Conservation (phyloP, 2,797 vertebrate genomes). For the Knipowitschia caucasica region DNA sequence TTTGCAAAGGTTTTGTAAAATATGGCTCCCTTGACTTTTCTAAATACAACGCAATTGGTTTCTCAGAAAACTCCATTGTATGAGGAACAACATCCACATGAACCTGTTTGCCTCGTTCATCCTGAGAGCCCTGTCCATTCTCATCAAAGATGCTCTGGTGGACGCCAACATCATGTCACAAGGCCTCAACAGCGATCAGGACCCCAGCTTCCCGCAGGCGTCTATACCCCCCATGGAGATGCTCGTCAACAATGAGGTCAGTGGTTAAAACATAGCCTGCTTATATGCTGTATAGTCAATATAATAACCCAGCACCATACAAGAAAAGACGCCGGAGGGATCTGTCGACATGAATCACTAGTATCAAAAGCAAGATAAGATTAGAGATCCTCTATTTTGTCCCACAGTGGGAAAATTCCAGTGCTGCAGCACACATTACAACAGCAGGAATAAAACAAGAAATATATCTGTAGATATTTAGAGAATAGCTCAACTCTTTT, state of each 20-base stretch:
- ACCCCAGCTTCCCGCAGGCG: constrained; percentile 50
- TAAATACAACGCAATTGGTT: background rate
- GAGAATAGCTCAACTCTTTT: too few relatives aligned
- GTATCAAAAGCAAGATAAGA: too few relatives aligned
- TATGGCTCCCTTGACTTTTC: background rate
- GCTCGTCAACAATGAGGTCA: constrained; percentile 73
- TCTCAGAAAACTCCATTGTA: constrained; percentile 84
- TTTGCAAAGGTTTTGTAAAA: too few relatives aligned
- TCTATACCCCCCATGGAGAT: constrained; percentile 62
- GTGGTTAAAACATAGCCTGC: constrained; percentile 8
- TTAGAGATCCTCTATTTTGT: too few relatives aligned
- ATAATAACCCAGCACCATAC: too few relatives aligned
- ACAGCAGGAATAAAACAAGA: too few relatives aligned
- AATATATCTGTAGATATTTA: too few relatives aligned
- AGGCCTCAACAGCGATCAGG: constrained; percentile 64
- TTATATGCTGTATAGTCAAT: background rate
- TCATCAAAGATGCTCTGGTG: constrained; percentile 85
- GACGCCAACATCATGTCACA: constrained; percentile 60
- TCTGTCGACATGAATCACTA: too few relatives aligned
- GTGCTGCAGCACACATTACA: too few relatives aligned
- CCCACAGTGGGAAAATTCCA: too few relatives aligned
- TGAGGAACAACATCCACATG: constrained; percentile 91
- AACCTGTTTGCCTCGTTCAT: constrained; percentile 90
- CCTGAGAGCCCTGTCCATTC: constrained; percentile 83
- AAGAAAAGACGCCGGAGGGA: too few relatives aligned